Evolutionary conservation across 2,797 vertebrate genomes (phyloP), one percentile per base, ranked within the genome.

Genomic region (Oreortyx pictus): DNA sequence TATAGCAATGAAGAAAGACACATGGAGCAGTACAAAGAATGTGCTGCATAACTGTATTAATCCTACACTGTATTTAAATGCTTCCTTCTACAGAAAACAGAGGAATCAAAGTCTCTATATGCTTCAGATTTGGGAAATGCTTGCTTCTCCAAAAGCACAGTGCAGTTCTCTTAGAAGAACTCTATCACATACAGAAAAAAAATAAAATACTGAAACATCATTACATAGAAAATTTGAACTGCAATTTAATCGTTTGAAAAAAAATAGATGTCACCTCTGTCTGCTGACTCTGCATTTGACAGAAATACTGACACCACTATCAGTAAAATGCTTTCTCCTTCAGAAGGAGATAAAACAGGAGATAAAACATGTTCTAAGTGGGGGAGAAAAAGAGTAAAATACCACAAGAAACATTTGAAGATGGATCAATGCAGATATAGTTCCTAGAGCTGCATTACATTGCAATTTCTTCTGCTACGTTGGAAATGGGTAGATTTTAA

Each of bases 31-130:
- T 43, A 73, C 23, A 44, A 87, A 87, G 43, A 70, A 54, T 12
- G 10, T 65, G 56, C 20, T 89, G 31, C 47, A 24, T 68, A 62
- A 44, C 73, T 73, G 7, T 52, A 29, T 60, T 70, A 70, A 94
- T 89, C 54, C 37, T 64, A 59, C 31, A 13, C n/a, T 65, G 65
- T 37, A 90, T 90, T 93, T 29, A 78, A 81, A 89, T 33, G 14
- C 23, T 7, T 82, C 29, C 65, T 91, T 87, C 71, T 41, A 88
- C 37, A 84, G 44, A 92, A 93, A 74, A 87, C 65, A 92, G 46
- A 84, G 41, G 25, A 74, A 25, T 35, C n/a, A 33, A 62, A 81
- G 72, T 49, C 16, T 82, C 82, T 79, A 4, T 61, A 43, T 68
- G 75, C 47, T 80, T 93, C 77, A 46, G 67, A 74, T 90, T 64